These are phyloP conservation scores for Chrysodeixis includens DNA, from an alignment of 2,888 invertebrate genomes.

Conservation along the genomic window DNA sequence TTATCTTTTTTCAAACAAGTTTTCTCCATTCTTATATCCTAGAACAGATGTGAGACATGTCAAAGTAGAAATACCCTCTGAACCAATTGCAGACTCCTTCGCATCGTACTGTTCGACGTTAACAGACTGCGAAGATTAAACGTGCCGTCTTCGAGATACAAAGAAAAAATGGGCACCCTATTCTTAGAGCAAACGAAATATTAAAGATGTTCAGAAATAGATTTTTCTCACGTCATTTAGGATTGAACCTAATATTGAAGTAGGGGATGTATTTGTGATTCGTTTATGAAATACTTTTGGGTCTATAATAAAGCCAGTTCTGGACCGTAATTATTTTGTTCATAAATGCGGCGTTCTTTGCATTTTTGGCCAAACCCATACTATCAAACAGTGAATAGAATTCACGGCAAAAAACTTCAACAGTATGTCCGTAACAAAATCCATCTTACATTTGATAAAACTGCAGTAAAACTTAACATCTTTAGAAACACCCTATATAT, in stretches of 20 bases:
- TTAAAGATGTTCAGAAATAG: not conserved
- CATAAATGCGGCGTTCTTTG: too few species aligned
- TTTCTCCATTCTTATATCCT: constrained; percentile 21
- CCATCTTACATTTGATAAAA: not conserved
- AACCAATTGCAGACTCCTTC: constrained; percentile 62
- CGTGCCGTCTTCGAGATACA: constrained; percentile 58
- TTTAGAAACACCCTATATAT: not conserved
- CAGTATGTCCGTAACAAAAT: not conserved
- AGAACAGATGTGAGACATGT: constrained; percentile 51
- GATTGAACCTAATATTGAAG: too few species aligned
- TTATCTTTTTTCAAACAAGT: constrained; percentile 26
- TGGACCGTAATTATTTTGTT: too few species aligned
- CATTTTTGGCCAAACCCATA: too few species aligned
- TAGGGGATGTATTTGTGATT: too few species aligned
- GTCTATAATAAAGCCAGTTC: too few species aligned
- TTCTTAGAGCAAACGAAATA: not conserved
- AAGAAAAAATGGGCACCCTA: constrained; percentile 41
- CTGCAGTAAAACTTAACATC: not conserved
- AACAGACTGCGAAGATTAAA: constrained; percentile 68
- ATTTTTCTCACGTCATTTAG: not conserved
- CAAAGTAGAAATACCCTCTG: constrained; percentile 53
- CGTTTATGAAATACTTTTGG: too few species aligned
- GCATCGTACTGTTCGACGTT: constrained; percentile 56
- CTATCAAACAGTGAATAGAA: not conserved
- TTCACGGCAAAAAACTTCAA: not conserved